A percentile compares a stretch with the other conserved stretches of the same genome.
Evolutionary conservation across 2,888 invertebrate species (phyloP).

Genomic region (Caenorhabditis sp.): DNA sequence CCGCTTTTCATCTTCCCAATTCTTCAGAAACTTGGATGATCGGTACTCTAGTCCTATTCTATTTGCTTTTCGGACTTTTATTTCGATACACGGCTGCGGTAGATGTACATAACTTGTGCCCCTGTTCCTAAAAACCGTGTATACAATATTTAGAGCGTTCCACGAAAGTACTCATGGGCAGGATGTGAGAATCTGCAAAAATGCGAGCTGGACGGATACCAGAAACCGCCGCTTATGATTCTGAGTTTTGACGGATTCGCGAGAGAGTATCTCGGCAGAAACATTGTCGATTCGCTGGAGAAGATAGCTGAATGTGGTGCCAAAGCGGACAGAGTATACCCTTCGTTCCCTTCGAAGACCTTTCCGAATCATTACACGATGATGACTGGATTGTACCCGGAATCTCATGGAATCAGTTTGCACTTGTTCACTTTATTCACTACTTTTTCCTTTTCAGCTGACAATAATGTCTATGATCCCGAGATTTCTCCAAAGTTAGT

Average conservation of each 20-base stretch:
- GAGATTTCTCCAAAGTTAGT: slow-evolving; percentile 63
- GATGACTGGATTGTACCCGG: slow-evolving; percentile 76
- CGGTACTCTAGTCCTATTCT: no score
- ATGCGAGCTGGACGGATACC: slow-evolving; percentile 56
- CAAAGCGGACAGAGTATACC: slow-evolving; percentile 71
- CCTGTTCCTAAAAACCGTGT: no score
- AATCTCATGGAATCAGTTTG: slow-evolving; percentile 73
- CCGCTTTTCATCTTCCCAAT: not conserved
- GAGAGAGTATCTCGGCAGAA: slow-evolving; percentile 68
- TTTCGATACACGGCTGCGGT: no score
- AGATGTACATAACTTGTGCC: no score
- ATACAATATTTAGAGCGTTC: no score
- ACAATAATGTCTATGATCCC: slow-evolving; percentile 72
- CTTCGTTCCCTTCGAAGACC: slow-evolving; percentile 77
- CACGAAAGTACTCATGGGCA: slow-evolving; percentile 23
- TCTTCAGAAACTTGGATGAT: no score
- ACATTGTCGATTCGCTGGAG: slow-evolving; percentile 70
- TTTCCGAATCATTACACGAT: slow-evolving; percentile 79
- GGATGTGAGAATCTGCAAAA: slow-evolving; percentile 36
- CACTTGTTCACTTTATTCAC: not conserved
- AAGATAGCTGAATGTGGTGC: slow-evolving; percentile 71
- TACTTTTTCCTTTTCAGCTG: slow-evolving; percentile 37
- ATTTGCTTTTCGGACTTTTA: no score
- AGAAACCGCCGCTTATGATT: slow-evolving; percentile 51
- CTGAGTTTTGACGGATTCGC: slow-evolving; percentile 74